phyloP scores from a whole-genome alignment of 2,888 invertebrate species.

The Nineta flava region DNA sequence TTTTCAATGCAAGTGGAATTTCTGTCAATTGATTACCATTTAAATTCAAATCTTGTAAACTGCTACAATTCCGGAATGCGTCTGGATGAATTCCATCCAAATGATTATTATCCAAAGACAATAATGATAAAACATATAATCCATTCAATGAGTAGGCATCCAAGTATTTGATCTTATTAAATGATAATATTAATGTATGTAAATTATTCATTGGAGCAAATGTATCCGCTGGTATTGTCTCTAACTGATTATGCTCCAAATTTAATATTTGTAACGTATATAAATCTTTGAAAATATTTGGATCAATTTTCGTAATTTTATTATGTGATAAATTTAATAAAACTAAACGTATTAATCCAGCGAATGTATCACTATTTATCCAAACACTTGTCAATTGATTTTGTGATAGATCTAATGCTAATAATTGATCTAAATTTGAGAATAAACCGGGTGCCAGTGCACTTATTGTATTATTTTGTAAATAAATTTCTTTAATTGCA shows the following conservation, averaged over 20 bases:
- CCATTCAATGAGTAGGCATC: slow-evolving; percentile 80
- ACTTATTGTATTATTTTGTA: slow-evolving; percentile 83
- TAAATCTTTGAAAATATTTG: slow-evolving; percentile 69
- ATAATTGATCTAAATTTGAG: slow-evolving; percentile 66
- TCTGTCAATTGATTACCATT: slow-evolving; percentile 71
- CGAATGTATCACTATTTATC: slow-evolving; percentile 73
- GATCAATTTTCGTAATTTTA: slow-evolving; percentile 62
- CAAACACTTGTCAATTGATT: slow-evolving; percentile 77
- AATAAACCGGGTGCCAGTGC: slow-evolving; percentile 73
- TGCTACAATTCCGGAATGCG: slow-evolving; percentile 81
- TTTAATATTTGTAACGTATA: slow-evolving; percentile 76
- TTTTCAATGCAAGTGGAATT: slow-evolving; percentile 66
- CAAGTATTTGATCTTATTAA: slow-evolving; percentile 70
- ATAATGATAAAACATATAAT: slow-evolving; percentile 66
- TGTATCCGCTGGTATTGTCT: slow-evolving; percentile 71
- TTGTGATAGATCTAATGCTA: slow-evolving; percentile 67
- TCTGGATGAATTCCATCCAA: slow-evolving; percentile 72
- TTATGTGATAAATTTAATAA: slow-evolving; percentile 76
- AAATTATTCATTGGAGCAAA: slow-evolving; percentile 85
- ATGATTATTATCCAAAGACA: slow-evolving; percentile 75
- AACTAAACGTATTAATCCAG: slow-evolving; percentile 75
- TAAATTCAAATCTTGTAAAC: slow-evolving; percentile 76
- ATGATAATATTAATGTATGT: slow-evolving; percentile 73
- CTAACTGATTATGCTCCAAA: slow-evolving; percentile 68
- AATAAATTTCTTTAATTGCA: slow-evolving; percentile 72